Evolutionary conservation across 2,888 invertebrate species (phyloP).

Genomic region (Pammene aurita): DNA sequence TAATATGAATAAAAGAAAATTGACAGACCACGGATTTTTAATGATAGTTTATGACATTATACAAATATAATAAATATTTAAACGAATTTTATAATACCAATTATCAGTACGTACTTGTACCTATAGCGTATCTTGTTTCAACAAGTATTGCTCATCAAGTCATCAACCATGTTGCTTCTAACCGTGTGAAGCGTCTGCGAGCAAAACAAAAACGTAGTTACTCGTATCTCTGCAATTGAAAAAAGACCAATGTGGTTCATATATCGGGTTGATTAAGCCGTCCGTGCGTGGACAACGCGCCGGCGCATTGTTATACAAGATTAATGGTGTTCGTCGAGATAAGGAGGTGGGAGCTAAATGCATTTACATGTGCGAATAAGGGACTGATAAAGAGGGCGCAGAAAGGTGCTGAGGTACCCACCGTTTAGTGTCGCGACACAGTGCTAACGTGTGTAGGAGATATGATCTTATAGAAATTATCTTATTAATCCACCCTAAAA

Average conservation of each 20-base stretch:
- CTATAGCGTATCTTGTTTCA: background rate
- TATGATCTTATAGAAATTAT: background rate
- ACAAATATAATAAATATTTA: no score
- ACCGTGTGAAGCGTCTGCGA: conserved; percentile 19
- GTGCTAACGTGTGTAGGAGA: conserved; percentile 31
- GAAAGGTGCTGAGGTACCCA: conserved; percentile 67
- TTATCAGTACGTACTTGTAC: no score
- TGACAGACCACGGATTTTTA: no score
- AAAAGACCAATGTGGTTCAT: conserved; percentile 59
- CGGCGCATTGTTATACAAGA: conserved; percentile 81
- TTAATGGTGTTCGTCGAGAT: conserved; percentile 79
- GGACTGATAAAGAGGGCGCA: conserved; percentile 77
- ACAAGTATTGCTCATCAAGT: background rate
- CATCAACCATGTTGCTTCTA: background rate
- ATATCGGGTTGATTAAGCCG: conserved; percentile 73
- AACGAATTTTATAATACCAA: no score
- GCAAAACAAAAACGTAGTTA: conserved; percentile 31
- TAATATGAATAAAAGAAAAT: no score
- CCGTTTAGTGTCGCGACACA: conserved; percentile 56
- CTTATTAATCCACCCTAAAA: no score
- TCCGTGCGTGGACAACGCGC: conserved; percentile 67
- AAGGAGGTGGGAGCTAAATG: conserved; percentile 81
- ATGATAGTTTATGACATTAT: no score
- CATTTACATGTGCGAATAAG: conserved; percentile 82
- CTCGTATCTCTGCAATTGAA: conserved; percentile 57